Base-by-base conservation (phyloP, 2,888 invertebrate species). In the Alloplasta piceator region DNA sequence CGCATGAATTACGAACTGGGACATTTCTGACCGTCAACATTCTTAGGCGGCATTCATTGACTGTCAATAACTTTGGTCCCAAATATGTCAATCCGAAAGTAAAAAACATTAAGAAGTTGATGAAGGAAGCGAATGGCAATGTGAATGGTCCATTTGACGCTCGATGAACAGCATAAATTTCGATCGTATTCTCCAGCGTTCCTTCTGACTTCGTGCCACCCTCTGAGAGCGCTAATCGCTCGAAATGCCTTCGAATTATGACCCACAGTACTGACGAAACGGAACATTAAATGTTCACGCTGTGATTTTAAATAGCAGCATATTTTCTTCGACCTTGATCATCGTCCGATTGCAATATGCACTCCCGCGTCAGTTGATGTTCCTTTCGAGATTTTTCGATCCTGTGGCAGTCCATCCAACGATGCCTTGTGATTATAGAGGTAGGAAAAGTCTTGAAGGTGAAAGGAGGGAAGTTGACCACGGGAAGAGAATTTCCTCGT, bases 231-330 rank as follows among this genome's bases (percentile, higher is more conserved):
- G 63, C 84, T 89, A 90, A 89, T 89, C 88, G 87, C 81, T 79
- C 85, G 84, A 87, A 88, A 87, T 88, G 89, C 87, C 87, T 87
- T 85, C 87, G 84, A 90, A 90, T 89, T 89, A 88, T 86, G 83
- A 81, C 78, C 74, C 80, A 50, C 43, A 52, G 64, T 41, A 58
- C 78, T 64, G 55, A 60, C 63, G 48, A 12, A 41, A 67, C 14
- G 46, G 56, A 73, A 39, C 36, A 9, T 16, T 79, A 67, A 74
- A 50, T 64, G 60, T 10, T 55, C 86, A 81, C 78, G 90, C 90
- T 90, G 90, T 87, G 90, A 90, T 90, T 90, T 90, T 89, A 89
- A 90, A 90, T 89, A 83, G 87, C 87, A 80, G 85, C 1, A 86
- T 86, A 85, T 84, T 66, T 74, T 78, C 41, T 52, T 56, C 39